These are phyloP conservation scores for Chelmon rostratus DNA, from an alignment of 2,797 vertebrate genomes.

Conservation along the genomic window DNA sequence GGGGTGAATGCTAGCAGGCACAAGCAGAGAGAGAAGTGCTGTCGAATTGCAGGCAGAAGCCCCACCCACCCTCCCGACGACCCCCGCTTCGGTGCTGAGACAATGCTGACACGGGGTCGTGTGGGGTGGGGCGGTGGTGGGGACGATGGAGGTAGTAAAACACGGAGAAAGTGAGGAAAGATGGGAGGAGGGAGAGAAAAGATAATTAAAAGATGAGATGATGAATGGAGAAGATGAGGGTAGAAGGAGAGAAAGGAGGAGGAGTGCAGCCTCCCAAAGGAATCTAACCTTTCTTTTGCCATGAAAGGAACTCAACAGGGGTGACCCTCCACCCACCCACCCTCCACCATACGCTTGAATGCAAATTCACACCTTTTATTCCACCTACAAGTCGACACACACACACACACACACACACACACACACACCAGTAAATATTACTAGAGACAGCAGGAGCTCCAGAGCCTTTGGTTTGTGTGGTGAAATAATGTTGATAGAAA, in stretches of 20 bases:
- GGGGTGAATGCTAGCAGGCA: slow-evolving; percentile 71
- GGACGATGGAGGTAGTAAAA: slow-evolving; percentile 20
- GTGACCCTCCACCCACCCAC: slow-evolving; percentile 42
- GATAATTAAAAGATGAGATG: slow-evolving; percentile 56
- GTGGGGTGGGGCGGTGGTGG: background rate
- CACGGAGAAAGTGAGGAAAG: slow-evolving; percentile 54
- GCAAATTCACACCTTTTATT: slow-evolving; percentile 49
- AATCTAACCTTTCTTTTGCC: slow-evolving; percentile 82
- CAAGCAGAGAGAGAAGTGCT: slow-evolving; percentile 71
- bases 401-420: slow-evolving; percentile 52
- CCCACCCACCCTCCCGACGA: slow-evolving; percentile 82
- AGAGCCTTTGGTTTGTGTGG: slow-evolving; percentile 42
- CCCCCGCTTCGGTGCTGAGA: slow-evolving; percentile 76
- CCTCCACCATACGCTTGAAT: slow-evolving; percentile 34
- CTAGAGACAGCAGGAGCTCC: slow-evolving; percentile 25
- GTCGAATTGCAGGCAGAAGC: slow-evolving; percentile 80
- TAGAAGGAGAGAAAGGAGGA: slow-evolving; percentile 48
- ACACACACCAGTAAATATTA: slow-evolving; percentile 32
- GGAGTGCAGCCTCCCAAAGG: slow-evolving; percentile 77
- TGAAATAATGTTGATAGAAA: slow-evolving; percentile 49
- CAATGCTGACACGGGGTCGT: slow-evolving; percentile 76
- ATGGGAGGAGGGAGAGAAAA: slow-evolving; percentile 27
- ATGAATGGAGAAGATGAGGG: slow-evolving; percentile 52
- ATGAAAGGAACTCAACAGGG: slow-evolving; percentile 74
- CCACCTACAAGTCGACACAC: slow-evolving; percentile 46